A percentile compares a stretch with the other conserved stretches of the same genome.
Evolutionary conservation across 2,797 vertebrate species (phyloP).

Genomic region (Halcyon smyrnensis): DNA sequence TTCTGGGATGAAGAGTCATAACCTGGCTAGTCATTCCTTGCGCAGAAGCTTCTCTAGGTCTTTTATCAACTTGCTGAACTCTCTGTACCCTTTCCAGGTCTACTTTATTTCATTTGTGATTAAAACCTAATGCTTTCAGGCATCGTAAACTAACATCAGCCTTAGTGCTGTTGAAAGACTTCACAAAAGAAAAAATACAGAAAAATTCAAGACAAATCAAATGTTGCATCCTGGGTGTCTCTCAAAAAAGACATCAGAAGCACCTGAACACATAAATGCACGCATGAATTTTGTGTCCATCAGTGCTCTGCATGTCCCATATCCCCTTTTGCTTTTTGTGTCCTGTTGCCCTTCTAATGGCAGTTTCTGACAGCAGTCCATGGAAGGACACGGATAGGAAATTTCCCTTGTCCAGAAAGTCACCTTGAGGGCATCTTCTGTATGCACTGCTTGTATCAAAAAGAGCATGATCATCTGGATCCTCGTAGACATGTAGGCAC

Average conservation of each 20-base stretch:
- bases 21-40: not conserved
- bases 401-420: not conserved
- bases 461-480: not conserved
- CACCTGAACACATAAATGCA: not conserved
- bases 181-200: not conserved
- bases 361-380: not conserved
- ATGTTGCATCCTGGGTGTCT: not conserved
- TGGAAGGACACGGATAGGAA: not conserved
- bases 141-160: not conserved
- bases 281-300: not conserved
- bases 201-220: not conserved
- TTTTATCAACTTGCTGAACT: not conserved
- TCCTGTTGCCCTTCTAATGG: not conserved
- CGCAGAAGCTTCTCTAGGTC: not conserved
- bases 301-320: accelerated
- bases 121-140: not conserved
- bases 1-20: not conserved
- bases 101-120: not conserved
- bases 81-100: not conserved
- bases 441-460: not conserved
- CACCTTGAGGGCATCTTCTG: not conserved
- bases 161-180: not conserved
- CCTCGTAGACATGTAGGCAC: accelerated
- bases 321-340: not conserved
- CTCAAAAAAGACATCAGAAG: not conserved